Conservation (phyloP, 2,113 vertebrate species). For the Mesembrinibis cayennensis region DNA sequence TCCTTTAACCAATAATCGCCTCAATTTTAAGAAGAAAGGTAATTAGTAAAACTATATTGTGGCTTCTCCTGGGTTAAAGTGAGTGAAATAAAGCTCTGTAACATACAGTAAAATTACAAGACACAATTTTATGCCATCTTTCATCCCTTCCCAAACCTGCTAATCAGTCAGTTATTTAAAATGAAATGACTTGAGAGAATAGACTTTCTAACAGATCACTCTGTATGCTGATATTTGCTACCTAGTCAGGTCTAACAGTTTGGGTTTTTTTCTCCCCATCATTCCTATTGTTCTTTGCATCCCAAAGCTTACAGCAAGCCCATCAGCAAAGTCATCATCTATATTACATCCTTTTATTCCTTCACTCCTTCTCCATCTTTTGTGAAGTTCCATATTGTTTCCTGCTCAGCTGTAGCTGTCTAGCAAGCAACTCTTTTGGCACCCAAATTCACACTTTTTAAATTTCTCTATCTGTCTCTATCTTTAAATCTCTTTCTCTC, state of each 20-base stretch:
- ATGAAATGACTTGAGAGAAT: neutral
- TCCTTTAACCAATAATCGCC: neutral
- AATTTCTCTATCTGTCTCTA: neutral
- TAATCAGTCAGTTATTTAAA: neutral
- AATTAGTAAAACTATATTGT: neutral
- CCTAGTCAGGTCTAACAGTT: neutral
- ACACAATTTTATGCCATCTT: neutral
- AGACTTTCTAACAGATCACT: neutral
- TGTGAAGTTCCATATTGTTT: neutral
- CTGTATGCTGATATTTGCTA: neutral
- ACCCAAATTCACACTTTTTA: neutral
- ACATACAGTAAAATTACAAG: neutral
- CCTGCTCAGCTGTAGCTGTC: neutral
- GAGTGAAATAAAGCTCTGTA: neutral
- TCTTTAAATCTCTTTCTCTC: neutral
- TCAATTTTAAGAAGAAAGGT: neutral
- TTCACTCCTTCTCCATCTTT: neutral
- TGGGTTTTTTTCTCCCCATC: fast-evolving
- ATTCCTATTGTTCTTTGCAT: neutral
- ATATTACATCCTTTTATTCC: neutral
- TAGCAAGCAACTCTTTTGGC: neutral
- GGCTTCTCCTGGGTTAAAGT: neutral
- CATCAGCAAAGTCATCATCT: neutral
- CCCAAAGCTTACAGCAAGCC: neutral
- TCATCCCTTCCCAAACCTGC: neutral